phyloP scores from a whole-genome alignment of 2,888 invertebrate species.

The Allacma fusca region DNA sequence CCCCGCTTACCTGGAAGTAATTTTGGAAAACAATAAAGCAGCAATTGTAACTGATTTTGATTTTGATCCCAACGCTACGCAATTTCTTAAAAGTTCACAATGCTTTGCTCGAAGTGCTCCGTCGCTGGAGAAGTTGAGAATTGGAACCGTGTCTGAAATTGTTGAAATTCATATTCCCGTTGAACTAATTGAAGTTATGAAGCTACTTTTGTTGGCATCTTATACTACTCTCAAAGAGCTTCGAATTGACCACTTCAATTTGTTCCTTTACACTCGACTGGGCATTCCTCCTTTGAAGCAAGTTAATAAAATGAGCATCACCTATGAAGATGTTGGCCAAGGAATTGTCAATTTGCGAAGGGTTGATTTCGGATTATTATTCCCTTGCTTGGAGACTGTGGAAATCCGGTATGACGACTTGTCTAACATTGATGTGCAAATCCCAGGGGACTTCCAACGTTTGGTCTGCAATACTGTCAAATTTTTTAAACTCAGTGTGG shows the following conservation, averaged over 20 bases:
- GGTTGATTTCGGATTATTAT: not conserved
- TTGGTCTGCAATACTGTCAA: conserved; percentile 1
- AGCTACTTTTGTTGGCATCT: not conserved
- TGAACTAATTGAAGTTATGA: not conserved
- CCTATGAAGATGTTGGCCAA: not conserved
- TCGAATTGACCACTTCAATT: conserved; percentile 16
- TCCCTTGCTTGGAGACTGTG: not conserved
- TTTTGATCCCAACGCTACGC: not conserved
- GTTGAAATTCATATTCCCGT: not conserved
- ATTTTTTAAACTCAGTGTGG: not conserved
- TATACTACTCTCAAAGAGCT: not conserved
- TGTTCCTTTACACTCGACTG: not conserved
- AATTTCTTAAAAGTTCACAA: not conserved
- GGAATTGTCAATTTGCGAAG: conserved; percentile 4
- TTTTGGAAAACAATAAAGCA: not conserved
- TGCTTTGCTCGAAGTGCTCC: not conserved
- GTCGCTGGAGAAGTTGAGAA: not conserved
- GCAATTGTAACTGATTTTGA: not conserved
- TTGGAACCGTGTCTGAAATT: not conserved
- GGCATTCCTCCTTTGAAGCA: not conserved
- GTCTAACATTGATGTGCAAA: not conserved
- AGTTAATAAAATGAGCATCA: not conserved
- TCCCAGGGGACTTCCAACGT: conserved; percentile 14
- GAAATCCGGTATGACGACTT: conserved; percentile 11
- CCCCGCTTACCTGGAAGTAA: not conserved